A percentile compares a stretch with the other conserved stretches of the same genome.
Evolutionary conservation across 2,888 invertebrate species (phyloP).

Genomic region (Lypha dubia): DNA sequence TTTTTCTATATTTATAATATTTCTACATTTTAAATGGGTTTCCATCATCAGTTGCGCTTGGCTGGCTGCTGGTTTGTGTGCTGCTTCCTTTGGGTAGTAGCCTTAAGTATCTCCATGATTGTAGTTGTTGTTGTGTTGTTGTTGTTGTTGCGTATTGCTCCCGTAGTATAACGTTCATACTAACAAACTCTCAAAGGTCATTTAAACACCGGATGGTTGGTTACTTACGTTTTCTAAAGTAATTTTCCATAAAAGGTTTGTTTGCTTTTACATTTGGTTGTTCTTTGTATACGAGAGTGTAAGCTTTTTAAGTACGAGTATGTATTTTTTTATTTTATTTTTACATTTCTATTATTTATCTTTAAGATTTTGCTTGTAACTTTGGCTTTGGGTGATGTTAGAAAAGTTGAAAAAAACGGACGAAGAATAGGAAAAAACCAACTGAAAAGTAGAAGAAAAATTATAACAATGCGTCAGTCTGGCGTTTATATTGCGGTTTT

Average conservation of each 20-base stretch:
- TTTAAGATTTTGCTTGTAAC: conserved; percentile 80
- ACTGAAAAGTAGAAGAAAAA: too few relatives aligned
- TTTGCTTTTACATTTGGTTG: conserved; percentile 44
- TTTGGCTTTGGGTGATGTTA: conserved; percentile 65
- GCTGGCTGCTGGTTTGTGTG: conserved; percentile 68
- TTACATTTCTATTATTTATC: conserved; percentile 77
- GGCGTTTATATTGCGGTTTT: conserved; percentile 74
- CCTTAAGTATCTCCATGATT: conserved; percentile 53
- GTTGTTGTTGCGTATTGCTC: too few relatives aligned
- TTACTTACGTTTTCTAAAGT: conserved; percentile 67
- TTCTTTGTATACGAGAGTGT: conserved; percentile 22
- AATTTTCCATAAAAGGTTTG: conserved; percentile 61
- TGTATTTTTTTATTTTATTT: conserved; percentile 20
- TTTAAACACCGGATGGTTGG: conserved; percentile 72
- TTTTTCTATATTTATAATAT: conserved; percentile 53
- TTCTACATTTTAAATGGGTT: conserved; percentile 74
- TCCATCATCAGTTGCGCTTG: conserved; percentile 81
- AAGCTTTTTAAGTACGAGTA: conserved; percentile 31
- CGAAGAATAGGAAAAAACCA: background rate
- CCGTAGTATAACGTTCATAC: conserved; percentile 58
- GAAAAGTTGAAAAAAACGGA: conserved; percentile 2
- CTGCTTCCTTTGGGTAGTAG: conserved; percentile 61
- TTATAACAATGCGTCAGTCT: conserved; percentile 80
- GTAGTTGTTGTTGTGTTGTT: conserved; percentile 61
- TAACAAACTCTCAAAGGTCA: conserved; percentile 78